These are phyloP conservation scores for Corythaixoides concolor DNA, from an alignment of 2,113 vertebrate species.

Conservation along the genomic window DNA sequence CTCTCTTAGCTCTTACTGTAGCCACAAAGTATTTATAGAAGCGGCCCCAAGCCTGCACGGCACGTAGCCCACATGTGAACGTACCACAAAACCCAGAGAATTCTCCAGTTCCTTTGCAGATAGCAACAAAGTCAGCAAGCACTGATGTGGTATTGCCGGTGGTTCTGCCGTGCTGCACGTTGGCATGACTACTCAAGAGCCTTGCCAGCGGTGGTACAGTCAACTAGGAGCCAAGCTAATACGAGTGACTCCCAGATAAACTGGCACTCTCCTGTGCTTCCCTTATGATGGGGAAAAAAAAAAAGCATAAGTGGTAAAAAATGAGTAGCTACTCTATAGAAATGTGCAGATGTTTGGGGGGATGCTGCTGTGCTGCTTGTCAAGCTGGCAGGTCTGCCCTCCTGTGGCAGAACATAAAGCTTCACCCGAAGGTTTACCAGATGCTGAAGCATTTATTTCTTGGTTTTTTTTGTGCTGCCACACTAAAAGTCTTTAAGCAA, in stretches of 20 bases:
- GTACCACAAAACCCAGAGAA: rapidly evolving
- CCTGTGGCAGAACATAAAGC: neutral
- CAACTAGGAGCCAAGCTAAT: neutral
- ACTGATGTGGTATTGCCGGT: rapidly evolving
- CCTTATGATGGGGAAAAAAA: rapidly evolving
- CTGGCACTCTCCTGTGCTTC: neutral
- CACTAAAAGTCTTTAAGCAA: too few relatives aligned
- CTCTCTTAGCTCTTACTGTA: neutral
- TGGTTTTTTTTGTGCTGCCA: neutral
- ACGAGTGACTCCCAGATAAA: neutral
- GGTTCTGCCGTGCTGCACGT: rapidly evolving
- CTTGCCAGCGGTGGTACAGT: rapidly evolving
- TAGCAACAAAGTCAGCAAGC: neutral
- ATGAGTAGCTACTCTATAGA: rapidly evolving
- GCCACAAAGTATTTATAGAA: rapidly evolving
- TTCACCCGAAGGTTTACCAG: neutral
- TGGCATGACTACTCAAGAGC: rapidly evolving
- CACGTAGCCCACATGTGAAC: rapidly evolving
- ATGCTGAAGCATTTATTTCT: rapidly evolving
- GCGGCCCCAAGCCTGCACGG: rapidly evolving
- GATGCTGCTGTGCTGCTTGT: rapidly evolving
- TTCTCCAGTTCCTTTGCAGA: neutral
- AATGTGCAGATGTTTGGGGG: rapidly evolving
- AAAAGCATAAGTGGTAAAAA: neutral
- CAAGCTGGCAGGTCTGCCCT: slow-evolving; percentile 1